Evolutionary conservation across 2,888 invertebrate genomes (phyloP).

Genomic region (Watsonalla binaria): DNA sequence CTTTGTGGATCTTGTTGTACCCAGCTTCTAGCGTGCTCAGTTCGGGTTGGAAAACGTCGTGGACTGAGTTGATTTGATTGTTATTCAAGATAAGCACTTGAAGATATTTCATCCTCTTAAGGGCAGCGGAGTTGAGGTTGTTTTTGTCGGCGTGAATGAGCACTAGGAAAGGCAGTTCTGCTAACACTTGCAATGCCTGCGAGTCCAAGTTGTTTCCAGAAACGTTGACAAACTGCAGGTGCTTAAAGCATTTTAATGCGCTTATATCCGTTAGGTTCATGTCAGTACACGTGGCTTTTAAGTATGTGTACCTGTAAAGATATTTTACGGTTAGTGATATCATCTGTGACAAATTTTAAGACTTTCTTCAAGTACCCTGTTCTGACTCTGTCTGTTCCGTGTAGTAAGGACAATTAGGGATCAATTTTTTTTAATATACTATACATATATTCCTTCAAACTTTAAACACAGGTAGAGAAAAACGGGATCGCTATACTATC

Average conservation of each 20-base stretch:
- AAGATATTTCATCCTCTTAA: constrained; percentile 76
- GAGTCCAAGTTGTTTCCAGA: constrained; percentile 73
- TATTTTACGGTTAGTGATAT: constrained; percentile 1
- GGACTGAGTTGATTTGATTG: constrained; percentile 71
- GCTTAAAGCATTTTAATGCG: constrained; percentile 67
- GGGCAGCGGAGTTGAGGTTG: constrained; percentile 58
- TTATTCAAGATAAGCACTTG: constrained; percentile 79
- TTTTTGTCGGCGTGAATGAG: constrained; percentile 80
- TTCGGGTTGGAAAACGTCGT: constrained; percentile 74
- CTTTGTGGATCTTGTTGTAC: constrained; percentile 57
- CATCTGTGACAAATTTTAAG: background rate
- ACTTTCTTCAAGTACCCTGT: too few species aligned
- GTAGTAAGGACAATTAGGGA: too few species aligned
- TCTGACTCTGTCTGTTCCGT: too few species aligned
- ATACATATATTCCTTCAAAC: too few species aligned
- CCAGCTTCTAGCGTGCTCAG: constrained; percentile 78
- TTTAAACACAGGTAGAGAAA: too few species aligned
- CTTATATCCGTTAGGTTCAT: constrained; percentile 74
- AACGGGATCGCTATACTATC: too few species aligned
- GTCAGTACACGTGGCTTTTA: constrained; percentile 72
- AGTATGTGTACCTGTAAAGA: constrained; percentile 74
- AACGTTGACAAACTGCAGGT: constrained; percentile 78
- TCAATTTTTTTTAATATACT: too few species aligned
- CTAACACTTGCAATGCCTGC: constrained; percentile 65
- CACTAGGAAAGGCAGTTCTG: constrained; percentile 73